phyloP scores from a whole-genome alignment of 1,140 invertebrate species.

The Leptinotarsa texana region DNA sequence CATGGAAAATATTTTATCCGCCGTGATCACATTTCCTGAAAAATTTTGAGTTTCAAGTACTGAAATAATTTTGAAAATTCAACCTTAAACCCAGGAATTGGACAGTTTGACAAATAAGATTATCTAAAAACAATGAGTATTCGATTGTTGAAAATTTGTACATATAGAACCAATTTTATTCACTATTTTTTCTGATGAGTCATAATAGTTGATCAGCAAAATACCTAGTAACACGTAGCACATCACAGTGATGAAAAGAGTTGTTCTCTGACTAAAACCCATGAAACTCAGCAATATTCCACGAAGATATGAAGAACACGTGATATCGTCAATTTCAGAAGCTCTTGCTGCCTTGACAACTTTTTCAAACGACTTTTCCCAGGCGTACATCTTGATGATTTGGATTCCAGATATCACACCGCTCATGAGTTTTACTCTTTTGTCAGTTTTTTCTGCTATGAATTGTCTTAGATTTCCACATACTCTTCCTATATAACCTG shows the following conservation, averaged over 20 bases:
- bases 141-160: too few relatives aligned
- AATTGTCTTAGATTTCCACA: slow-evolving; percentile 60
- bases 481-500: slow-evolving; percentile 60
- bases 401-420: slow-evolving; percentile 74
- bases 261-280: slow-evolving; percentile 73
- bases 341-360: slow-evolving; percentile 61
- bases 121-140: too few relatives aligned
- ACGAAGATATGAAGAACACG: slow-evolving; percentile 70
- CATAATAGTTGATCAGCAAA: too few relatives aligned
- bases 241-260: slow-evolving; percentile 74
- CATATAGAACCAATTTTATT: too few relatives aligned
- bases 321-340: slow-evolving; percentile 70
- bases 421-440: slow-evolving; percentile 77
- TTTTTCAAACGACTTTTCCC: slow-evolving; percentile 72
- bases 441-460: slow-evolving; percentile 69
- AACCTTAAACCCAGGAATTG: neutral
- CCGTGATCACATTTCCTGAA: slow-evolving; percentile 67
- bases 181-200: too few relatives aligned
- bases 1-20: slow-evolving; percentile 72
- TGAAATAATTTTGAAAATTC: too few relatives aligned
- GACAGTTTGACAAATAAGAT: neutral
- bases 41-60: slow-evolving; percentile 42
- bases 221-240: slow-evolving; percentile 66
- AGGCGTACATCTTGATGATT: slow-evolving; percentile 83
- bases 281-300: slow-evolving; percentile 71